Percentiles rank a stretch among this genome's conserved stretches.
Evolutionary conservation across 2,888 invertebrate genomes (phyloP).

Genomic region (Pegoplata infirma): DNA sequence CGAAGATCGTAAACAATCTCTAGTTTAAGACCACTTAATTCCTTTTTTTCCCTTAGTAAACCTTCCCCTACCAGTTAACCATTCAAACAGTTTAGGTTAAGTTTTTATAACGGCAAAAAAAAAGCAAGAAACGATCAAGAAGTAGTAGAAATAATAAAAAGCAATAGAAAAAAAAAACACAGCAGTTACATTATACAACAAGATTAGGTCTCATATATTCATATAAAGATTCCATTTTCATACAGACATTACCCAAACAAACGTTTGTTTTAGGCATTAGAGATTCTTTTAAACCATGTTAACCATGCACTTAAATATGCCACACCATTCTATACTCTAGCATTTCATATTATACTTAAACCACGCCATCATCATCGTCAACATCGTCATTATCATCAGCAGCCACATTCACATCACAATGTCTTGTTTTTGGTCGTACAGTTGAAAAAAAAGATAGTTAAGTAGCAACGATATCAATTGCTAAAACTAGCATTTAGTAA

Average conservation of each 20-base stretch:
- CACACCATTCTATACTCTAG: slow-evolving; percentile 25
- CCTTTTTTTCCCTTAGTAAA: background rate
- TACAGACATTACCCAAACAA: background rate
- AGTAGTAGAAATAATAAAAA: no score
- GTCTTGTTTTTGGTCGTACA: no score
- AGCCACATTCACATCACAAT: slow-evolving; percentile 32
- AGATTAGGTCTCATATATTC: slow-evolving; percentile 28
- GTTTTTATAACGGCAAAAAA: slow-evolving; percentile 43
- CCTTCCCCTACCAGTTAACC: background rate
- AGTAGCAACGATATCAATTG: no score
- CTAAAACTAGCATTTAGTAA: no score
- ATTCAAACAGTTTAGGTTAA: background rate
- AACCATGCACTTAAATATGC: slow-evolving; percentile 41
- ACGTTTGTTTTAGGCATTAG: slow-evolving; percentile 18
- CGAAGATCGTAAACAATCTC: no score
- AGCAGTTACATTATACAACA: slow-evolving; percentile 15
- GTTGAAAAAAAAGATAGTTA: no score
- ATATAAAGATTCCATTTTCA: slow-evolving; percentile 24
- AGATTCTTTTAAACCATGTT: slow-evolving; percentile 45
- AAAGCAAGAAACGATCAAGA: slow-evolving; percentile 11
- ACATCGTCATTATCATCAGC: slow-evolving; percentile 23
- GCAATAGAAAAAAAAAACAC: no score
- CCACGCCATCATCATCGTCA: slow-evolving; percentile 5
- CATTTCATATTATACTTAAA: slow-evolving; percentile 4
- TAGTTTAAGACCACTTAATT: no score